Conservation (phyloP, 2,888 invertebrate genomes). For the Thyatira batis region DNA sequence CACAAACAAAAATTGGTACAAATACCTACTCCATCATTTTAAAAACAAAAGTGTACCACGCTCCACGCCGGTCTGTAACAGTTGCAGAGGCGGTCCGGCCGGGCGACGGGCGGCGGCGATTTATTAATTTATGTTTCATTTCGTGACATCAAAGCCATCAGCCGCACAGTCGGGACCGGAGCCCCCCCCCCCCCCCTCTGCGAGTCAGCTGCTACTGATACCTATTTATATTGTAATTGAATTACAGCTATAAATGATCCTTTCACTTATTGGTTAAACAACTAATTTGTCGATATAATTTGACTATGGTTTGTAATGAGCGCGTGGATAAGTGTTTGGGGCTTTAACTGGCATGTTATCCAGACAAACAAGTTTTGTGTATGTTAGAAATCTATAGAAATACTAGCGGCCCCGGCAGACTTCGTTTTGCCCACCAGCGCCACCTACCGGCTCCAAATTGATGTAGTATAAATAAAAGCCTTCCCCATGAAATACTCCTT, state of each 20-base stretch:
- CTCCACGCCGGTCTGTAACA: neutral
- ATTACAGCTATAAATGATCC: neutral
- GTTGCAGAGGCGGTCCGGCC: slow-evolving; percentile 2
- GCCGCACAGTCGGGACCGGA: slow-evolving; percentile 7
- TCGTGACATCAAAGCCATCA: slow-evolving; percentile 22
- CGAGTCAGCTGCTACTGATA: slow-evolving; percentile 8
- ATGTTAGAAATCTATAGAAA: too few relatives aligned
- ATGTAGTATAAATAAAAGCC: too few relatives aligned
- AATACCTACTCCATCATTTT: too few relatives aligned
- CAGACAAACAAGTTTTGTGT: too few relatives aligned
- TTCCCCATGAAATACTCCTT: too few relatives aligned
- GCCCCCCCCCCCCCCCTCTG: slow-evolving; percentile 14
- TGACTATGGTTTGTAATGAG: neutral
- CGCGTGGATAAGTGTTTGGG: neutral
- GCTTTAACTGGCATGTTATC: too few relatives aligned
- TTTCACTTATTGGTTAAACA: neutral
- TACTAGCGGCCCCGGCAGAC: too few relatives aligned
- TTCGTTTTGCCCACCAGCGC: too few relatives aligned
- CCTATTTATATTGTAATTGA: slow-evolving; percentile 12
- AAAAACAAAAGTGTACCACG: neutral
- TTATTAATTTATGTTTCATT: slow-evolving; percentile 41
- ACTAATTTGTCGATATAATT: neutral
- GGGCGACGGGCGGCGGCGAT: slow-evolving; percentile 15
- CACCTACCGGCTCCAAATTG: too few relatives aligned
- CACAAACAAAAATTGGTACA: neutral